Evolutionary conservation across 1,140 invertebrate species (phyloP), one percentile per base, ranked within the genome.

Genomic region (Diachasmimorpha longicaudata): DNA sequence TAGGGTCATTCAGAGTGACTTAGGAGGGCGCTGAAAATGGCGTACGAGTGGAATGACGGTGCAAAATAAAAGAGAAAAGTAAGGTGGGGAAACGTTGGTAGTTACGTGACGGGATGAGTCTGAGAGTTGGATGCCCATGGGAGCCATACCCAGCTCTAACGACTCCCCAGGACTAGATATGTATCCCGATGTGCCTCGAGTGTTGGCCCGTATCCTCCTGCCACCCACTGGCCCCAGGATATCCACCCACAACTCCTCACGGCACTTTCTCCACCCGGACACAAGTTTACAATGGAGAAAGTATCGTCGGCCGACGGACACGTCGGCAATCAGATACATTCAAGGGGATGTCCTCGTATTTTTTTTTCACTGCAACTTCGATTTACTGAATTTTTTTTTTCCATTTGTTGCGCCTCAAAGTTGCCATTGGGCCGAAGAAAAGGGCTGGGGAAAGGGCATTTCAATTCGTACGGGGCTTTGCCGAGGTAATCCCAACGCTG

Each of bases 51-150:
- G 52, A 21, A 58, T 58, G 52, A 58, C 19, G 52, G 52, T 58
- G 52, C n/a, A 16, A 58, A 58, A 79, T 78, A 77, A 75, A 77
- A 36, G 23, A 72, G 75, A 13, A 46, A 39, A 52, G 48, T 23
- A 77, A 79, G 77, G 37, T 16, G 79, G 76, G 76, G 37, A 75
- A 76, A 52, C 58, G 70, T 16, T 70, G 78, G 82, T 86, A 81
- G 85, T 86, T 86, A 83, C 81, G 84, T 81, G 83, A 78, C 80
- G 80, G 80, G 82, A 86, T 83, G 85, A 86, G 84, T 82, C 84
- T 79, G 83, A 86, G 85, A 85, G 86, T 86, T 85, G 77, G 78
- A 78, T 71, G 85, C 86, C 82, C 86, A 25, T 39, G 83, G 85
- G 86, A 85, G 84, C 78, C 83, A 82, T 87, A 80, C 80, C 76